Conservation (phyloP, 2,888 invertebrate species). For the Diloba caeruleocephala region DNA sequence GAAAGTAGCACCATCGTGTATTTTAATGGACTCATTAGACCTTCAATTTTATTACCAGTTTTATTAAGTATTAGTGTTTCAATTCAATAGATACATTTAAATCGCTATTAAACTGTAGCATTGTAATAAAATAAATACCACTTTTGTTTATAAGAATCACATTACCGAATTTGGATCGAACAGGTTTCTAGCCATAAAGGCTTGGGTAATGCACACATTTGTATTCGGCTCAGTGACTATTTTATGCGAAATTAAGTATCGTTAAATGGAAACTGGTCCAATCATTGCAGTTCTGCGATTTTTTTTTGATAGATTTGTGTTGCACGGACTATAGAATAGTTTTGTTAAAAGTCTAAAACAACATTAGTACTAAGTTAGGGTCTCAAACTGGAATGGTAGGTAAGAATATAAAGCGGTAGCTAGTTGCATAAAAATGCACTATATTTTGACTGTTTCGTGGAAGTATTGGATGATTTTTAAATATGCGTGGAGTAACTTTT, state of each 20-base stretch:
- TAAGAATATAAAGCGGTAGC: no score
- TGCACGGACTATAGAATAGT: no score
- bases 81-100: no score
- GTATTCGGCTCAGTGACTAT: constrained; percentile 20
- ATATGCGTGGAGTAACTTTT: constrained; percentile 20
- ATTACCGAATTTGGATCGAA: constrained; percentile 43
- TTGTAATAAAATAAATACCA: constrained; percentile 16
- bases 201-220: constrained; percentile 31
- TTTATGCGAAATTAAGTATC: constrained; percentile 14
- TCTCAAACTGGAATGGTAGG: no score
- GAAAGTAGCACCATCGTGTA: no score
- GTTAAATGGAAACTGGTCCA: constrained; percentile 7
- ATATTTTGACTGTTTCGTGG: constrained; percentile 16
- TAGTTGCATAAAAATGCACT: no score
- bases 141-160: constrained; percentile 31
- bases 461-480: constrained; percentile 1
- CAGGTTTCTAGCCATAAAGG: constrained; percentile 16
- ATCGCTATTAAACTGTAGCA: neutral
- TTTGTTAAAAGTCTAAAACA: no score
- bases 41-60: no score
- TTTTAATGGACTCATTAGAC: no score
- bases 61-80: no score
- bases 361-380: no score
- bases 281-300: constrained; percentile 6
- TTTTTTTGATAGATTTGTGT: no score